Base-by-base conservation (phyloP, 2,888 invertebrate species). In the Sinohyriopsis cumingii region DNA sequence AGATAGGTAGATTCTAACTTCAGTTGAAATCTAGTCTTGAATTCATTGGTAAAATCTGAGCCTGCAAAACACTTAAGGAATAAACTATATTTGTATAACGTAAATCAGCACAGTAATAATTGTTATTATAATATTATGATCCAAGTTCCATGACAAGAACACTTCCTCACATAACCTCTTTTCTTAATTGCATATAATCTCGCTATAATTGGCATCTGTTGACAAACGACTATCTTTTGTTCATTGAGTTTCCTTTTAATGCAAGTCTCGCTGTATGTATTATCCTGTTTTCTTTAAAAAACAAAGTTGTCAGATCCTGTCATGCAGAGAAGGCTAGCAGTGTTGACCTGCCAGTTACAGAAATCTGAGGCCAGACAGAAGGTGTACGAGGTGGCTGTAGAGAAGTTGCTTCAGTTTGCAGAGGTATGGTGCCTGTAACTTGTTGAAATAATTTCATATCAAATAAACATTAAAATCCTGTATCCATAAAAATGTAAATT, bases 311-410 rank as follows among this genome's bases (percentile, higher is more conserved):
- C 55, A 53, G 77, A 77, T 56, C 82, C 84, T 0, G 76, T 76
- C 15, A 80, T 82, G 63, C 86, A 86, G 69, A 82, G 85, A 68
- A 78, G 85, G 55, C 74, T 89, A 24, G 86, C 88, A 12, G 83
- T 88, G 1, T 73, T 88, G n/a, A 84, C 84, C 18, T 87, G 87
- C 73, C 88, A 89, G 70, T 74, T 89, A 55, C 78, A 85, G 69
- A 89, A 89, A 63, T 79, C 86, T 5, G 89, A 89, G 66, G 73
- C 82, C 5, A 81, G 82, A 28, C 86, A 85, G 78, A 87, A 87
- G 70, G 88, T 86, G 4, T 88, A 86, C 68, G 87, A 89, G 77
- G 89, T 89, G n/a, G 85, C 88, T 20, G 88, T 87, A 24, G 86
- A 89, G 62, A 88, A 87, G 75, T 77, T 89, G 18, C 75, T 89